Evolutionary conservation across 1,140 invertebrate genomes (phyloP).

Genomic region (Myzus persicae): DNA sequence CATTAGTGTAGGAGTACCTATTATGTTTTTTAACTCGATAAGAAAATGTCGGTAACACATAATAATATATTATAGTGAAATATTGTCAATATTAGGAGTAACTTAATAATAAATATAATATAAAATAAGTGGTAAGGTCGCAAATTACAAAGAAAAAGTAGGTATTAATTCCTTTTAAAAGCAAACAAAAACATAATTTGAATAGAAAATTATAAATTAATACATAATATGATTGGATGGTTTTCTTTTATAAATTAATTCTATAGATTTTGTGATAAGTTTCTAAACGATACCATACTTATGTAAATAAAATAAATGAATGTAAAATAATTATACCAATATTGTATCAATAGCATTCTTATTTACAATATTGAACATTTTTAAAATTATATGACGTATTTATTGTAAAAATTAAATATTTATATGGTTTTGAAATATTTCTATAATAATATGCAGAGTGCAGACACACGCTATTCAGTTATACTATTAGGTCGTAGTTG

Average conservation of each 20-base stretch:
- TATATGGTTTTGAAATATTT: background rate
- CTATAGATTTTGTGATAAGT: background rate
- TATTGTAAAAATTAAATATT: background rate
- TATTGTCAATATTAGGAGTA: background rate
- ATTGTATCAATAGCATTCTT: background rate
- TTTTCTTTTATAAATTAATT: background rate
- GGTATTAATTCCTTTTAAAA: background rate
- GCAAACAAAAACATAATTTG: background rate
- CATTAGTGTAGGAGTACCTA: background rate
- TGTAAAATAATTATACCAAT: background rate
- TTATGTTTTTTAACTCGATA: background rate
- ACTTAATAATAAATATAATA: background rate
- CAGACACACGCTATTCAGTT: background rate
- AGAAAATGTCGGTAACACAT: background rate
- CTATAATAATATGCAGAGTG: background rate
- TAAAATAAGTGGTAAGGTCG: background rate
- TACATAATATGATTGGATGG: background rate
- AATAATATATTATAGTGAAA: too few relatives aligned
- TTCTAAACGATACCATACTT: background rate
- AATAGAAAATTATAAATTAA: background rate
- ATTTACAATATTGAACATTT: background rate
- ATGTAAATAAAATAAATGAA: too few relatives aligned
- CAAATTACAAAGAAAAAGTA: background rate
- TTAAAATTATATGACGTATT: background rate
- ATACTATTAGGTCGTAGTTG: background rate